Evolutionary conservation across 2,797 vertebrate genomes (phyloP).

Genomic region (Phrynocephalus forsythii): DNA sequence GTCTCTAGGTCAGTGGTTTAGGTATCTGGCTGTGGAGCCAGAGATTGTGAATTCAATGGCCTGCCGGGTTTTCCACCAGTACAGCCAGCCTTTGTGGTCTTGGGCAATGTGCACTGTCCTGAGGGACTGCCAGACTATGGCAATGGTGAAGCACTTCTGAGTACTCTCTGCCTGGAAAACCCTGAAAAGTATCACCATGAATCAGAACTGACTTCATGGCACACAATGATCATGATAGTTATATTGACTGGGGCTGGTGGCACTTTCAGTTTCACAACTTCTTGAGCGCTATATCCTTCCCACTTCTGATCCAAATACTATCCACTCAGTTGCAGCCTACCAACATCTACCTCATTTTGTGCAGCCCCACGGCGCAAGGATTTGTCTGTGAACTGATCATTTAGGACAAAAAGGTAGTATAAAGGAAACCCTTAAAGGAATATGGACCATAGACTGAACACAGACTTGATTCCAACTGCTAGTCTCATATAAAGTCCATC

Average conservation of each 20-base stretch:
- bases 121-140: too few species aligned
- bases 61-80: too few species aligned
- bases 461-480: too few species aligned
- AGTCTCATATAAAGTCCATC: too few species aligned
- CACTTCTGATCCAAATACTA: neutral
- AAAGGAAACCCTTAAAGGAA: neutral
- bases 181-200: neutral
- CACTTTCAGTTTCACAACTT: neutral
- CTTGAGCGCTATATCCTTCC: neutral
- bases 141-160: too few species aligned
- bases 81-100: too few species aligned
- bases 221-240: too few species aligned
- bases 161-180: too few species aligned
- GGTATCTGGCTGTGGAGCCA: too few species aligned
- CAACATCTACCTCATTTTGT: neutral
- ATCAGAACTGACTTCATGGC: neutral
- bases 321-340: neutral
- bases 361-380: neutral
- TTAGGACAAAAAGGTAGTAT: neutral
- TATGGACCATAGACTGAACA: neutral
- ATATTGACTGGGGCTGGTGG: neutral
- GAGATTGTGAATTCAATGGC: too few species aligned
- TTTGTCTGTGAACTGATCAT: neutral
- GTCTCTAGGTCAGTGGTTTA: too few species aligned
- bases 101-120: too few species aligned